phyloP scores from a whole-genome alignment of 1,140 invertebrate genomes.

The Drosophila grimshawi region DNA sequence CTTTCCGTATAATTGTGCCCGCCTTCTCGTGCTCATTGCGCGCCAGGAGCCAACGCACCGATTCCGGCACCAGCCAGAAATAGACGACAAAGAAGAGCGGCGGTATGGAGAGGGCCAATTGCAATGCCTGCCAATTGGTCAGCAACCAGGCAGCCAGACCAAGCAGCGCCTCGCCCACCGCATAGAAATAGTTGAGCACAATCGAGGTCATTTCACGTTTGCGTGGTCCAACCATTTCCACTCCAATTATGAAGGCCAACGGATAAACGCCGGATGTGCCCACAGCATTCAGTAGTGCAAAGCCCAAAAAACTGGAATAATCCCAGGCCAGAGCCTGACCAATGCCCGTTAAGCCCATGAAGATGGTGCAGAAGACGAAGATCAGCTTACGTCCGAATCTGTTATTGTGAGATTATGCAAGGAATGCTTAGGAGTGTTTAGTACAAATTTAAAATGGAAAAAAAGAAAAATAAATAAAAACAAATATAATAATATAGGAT shows the following conservation, averaged over 20 bases:
- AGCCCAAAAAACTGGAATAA: slow-evolving; percentile 86
- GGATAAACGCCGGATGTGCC: slow-evolving; percentile 87
- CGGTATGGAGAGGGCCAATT: slow-evolving; percentile 86
- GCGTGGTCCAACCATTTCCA: slow-evolving; percentile 88
- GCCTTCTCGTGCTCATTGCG: slow-evolving; percentile 85
- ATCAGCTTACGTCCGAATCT: slow-evolving; percentile 87
- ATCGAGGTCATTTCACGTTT: slow-evolving; percentile 88
- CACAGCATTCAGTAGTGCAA: slow-evolving; percentile 87
- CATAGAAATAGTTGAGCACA: slow-evolving; percentile 88
- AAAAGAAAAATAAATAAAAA: not conserved
- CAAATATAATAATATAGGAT: no score
- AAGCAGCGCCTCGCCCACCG: slow-evolving; percentile 87
- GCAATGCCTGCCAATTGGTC: slow-evolving; percentile 87
- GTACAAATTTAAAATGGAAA: no score
- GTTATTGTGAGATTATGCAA: not conserved
- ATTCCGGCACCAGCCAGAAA: slow-evolving; percentile 88
- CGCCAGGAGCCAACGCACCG: slow-evolving; percentile 87
- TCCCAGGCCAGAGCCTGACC: slow-evolving; percentile 85
- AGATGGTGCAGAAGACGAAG: slow-evolving; percentile 86
- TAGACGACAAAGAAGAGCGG: slow-evolving; percentile 86
- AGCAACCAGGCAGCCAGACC: slow-evolving; percentile 87
- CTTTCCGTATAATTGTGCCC: slow-evolving; percentile 85
- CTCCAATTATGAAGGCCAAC: slow-evolving; percentile 87
- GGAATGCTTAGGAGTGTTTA: no score
- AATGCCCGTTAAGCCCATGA: slow-evolving; percentile 86